Evolutionary conservation across 2,888 invertebrate species (phyloP).

Genomic region (Caenorhabditis afra): DNA sequence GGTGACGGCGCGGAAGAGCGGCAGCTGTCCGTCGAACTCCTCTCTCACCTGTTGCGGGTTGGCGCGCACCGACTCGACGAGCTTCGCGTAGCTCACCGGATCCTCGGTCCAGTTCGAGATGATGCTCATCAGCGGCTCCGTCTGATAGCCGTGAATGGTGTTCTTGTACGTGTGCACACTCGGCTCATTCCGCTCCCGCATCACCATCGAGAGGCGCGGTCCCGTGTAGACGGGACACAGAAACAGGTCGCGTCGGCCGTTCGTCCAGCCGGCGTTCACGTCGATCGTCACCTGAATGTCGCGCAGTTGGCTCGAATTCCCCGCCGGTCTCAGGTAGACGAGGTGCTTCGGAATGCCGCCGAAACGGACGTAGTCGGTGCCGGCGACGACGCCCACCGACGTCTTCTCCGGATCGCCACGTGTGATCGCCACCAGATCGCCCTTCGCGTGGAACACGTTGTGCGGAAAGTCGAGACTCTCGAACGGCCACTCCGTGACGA

Average conservation of each 20-base stretch:
- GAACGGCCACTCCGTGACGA: constrained; percentile 51
- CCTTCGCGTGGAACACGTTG: constrained; percentile 28
- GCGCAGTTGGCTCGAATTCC: constrained; percentile 14
- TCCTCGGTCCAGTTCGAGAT: constrained; percentile 51
- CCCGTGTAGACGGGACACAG: constrained; percentile 55
- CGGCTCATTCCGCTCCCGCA: constrained; percentile 34
- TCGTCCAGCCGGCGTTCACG: constrained; percentile 35
- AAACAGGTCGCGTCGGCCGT: constrained; percentile 28
- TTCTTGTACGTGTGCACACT: constrained; percentile 50
- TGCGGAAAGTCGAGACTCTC: constrained; percentile 32
- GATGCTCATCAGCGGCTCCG: constrained; percentile 43
- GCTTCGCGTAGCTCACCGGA: constrained; percentile 34
- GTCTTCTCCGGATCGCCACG: constrained; percentile 40
- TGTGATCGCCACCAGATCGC: constrained; percentile 45
- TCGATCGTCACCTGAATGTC: constrained; percentile 50
- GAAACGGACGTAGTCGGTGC: constrained; percentile 26
- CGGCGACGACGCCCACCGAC: constrained; percentile 31
- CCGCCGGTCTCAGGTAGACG: constrained; percentile 26
- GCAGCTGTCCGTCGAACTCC: constrained; percentile 50
- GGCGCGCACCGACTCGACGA: constrained; percentile 52
- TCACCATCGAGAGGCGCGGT: constrained; percentile 30
- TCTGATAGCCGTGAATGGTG: constrained; percentile 53
- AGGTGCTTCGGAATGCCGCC: constrained; percentile 34
- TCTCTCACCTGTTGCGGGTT: constrained; percentile 53
- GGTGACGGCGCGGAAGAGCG: constrained; percentile 61